These are phyloP conservation scores for Drosophila falleni DNA, from an alignment of 2,888 invertebrate genomes.

Conservation along the genomic window DNA sequence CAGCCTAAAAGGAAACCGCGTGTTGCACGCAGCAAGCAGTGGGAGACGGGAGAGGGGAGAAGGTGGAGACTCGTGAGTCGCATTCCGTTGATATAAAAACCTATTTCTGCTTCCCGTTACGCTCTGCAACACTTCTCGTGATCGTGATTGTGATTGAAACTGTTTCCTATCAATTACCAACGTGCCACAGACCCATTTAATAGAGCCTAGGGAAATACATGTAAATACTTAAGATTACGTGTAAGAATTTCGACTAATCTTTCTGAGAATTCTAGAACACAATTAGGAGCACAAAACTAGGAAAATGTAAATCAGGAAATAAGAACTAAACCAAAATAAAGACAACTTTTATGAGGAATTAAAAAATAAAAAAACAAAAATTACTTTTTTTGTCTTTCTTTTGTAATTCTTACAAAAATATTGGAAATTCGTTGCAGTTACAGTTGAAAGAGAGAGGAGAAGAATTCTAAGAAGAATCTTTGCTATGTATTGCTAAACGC, in stretches of 20 bases:
- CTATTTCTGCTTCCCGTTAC: conserved; percentile 34
- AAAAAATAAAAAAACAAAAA: too few relatives aligned
- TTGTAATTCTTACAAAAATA: too few relatives aligned
- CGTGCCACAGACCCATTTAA: conserved; percentile 37
- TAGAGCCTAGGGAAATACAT: not conserved
- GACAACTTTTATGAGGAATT: too few relatives aligned
- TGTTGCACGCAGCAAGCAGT: conserved; percentile 12
- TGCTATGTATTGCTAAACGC: not conserved
- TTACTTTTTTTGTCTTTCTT: too few relatives aligned
- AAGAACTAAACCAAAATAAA: too few relatives aligned
- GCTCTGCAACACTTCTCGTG: conserved; percentile 19
- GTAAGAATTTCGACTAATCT: not conserved
- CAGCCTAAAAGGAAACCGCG: conserved; percentile 9
- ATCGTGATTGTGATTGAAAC: conserved; percentile 6
- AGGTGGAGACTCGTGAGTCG: conserved; percentile 9
- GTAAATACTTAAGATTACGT: not conserved
- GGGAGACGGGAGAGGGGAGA: not conserved
- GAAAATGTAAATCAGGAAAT: too few relatives aligned
- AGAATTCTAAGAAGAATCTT: not conserved
- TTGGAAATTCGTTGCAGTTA: not conserved
- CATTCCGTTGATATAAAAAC: conserved; percentile 17
- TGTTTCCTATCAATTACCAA: conserved; percentile 26
- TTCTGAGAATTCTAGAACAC: too few relatives aligned
- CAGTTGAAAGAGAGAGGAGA: not conserved
- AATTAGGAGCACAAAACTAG: not conserved